Percentiles rank a stretch among this genome's conserved stretches.
Evolutionary conservation across 2,113 vertebrate species (phyloP).

Genomic region (Sterrhoptilus dennistouni): DNA sequence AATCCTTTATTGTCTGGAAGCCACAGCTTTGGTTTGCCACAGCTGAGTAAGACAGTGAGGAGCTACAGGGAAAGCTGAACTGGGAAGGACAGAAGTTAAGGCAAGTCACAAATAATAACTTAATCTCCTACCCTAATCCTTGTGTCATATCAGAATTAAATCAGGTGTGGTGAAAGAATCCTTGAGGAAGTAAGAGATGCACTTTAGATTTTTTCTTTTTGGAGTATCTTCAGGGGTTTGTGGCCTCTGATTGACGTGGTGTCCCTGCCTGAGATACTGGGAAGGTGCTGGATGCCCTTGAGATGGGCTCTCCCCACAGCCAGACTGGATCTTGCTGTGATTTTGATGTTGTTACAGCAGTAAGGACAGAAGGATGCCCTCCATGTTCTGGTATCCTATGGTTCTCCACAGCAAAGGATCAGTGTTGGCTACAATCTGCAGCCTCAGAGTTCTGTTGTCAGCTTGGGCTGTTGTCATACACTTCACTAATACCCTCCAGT

Average conservation of each 20-base stretch:
- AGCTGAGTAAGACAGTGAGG: not conserved
- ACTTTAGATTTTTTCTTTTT: not conserved
- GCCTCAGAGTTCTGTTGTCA: not conserved
- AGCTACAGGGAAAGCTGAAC: not conserved
- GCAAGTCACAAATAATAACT: not conserved
- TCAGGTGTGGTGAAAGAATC: not conserved
- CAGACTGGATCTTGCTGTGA: not conserved
- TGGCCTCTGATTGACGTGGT: not conserved
- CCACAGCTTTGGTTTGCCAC: not conserved
- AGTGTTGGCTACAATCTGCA: not conserved
- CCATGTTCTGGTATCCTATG: not conserved
- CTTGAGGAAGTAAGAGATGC: not conserved
- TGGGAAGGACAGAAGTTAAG: not conserved
- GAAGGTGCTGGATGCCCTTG: not conserved
- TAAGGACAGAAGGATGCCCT: not conserved
- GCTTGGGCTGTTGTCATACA: slow-evolving; percentile 14
- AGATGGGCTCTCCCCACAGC: too few relatives aligned
- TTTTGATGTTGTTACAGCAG: not conserved
- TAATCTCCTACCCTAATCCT: not conserved
- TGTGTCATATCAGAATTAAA: not conserved
- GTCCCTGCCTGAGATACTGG: not conserved
- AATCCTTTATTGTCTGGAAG: not conserved
- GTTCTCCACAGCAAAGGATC: not conserved
- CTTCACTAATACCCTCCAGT: slow-evolving; percentile 47
- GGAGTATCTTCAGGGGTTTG: not conserved